A percentile compares a stretch with the other conserved stretches of the same genome.
Evolutionary conservation across 2,113 vertebrate species (phyloP).

Genomic region (Carassius auratus): DNA sequence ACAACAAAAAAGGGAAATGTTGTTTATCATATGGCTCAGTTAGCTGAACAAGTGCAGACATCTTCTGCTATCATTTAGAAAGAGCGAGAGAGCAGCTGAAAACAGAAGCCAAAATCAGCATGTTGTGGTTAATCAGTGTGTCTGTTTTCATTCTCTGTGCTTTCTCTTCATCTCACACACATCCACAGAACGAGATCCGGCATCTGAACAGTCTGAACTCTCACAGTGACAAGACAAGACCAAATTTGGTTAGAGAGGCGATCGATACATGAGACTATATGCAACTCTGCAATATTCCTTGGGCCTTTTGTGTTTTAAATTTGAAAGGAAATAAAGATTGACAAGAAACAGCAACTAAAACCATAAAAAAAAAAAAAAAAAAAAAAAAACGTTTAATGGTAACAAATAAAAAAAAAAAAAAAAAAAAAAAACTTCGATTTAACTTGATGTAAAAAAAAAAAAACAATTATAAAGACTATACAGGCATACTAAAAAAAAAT

Average conservation of each 20-base stretch:
- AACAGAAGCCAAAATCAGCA: conserved; percentile 42
- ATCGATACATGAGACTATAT: not conserved
- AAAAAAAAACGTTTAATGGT: too few relatives aligned
- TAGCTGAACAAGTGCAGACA: conserved; percentile 41
- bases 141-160: conserved; percentile 12
- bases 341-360: too few relatives aligned
- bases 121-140: conserved; percentile 23
- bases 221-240: not conserved
- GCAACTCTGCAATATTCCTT: not conserved
- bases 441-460: too few relatives aligned
- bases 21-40: conserved; percentile 42
- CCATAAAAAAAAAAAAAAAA: too few relatives aligned
- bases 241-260: conserved; percentile 12
- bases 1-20: conserved; percentile 45
- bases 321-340: not conserved
- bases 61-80: conserved; percentile 30
- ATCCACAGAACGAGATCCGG: not conserved
- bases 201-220: not conserved
- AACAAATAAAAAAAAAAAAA: too few relatives aligned
- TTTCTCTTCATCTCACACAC: not conserved
- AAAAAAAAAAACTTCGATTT: too few relatives aligned
- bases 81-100: conserved; percentile 2
- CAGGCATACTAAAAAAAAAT: too few relatives aligned
- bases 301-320: not conserved
- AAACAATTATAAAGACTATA: too few relatives aligned